Conservation (phyloP, 1,140 invertebrate species). For the Caenorhabditis elegans region WBcel235 BX284604.4:12147001-12147500, state of each 20-base stretch:
- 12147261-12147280: no score
- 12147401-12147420: no score
- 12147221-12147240: not conserved
- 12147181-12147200: not conserved
- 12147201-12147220: not conserved
- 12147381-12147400: no score
- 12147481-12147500: no score
- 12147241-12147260: not conserved
- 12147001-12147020: not conserved
- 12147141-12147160: not conserved
- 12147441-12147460: no score
- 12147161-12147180: not conserved
- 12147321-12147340: no score
- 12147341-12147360: no score
- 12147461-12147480: no score
- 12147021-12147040: not conserved
- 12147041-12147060: not conserved
- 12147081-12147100: not conserved
- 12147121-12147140: not conserved
- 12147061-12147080: not conserved
- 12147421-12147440: no score
- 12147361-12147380: no score
- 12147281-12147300: no score
- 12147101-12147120: not conserved
- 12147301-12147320: no score